phyloP scores from a whole-genome alignment of 2,113 vertebrate species.

The Bostrychus sinensis region DNA sequence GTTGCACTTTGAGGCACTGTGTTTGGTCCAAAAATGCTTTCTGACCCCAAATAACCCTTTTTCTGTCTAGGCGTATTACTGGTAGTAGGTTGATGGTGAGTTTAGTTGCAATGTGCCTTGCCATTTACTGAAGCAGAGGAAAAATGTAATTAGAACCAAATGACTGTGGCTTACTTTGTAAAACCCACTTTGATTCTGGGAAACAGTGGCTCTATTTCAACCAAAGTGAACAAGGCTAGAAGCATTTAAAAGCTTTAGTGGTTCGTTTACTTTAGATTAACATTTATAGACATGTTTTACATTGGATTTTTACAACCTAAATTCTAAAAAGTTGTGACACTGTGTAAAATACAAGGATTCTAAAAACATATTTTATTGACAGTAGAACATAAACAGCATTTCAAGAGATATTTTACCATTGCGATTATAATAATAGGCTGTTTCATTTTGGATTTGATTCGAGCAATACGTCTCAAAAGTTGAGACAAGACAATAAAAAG shows the following conservation, averaged over 20 bases:
- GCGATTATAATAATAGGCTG: too few relatives aligned
- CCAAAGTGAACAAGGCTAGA: constrained; percentile 8
- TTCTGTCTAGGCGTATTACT: neutral
- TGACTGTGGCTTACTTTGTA: constrained; percentile 20
- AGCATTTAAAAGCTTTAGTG: constrained; percentile 2
- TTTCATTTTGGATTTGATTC: too few relatives aligned
- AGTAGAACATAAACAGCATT: too few relatives aligned
- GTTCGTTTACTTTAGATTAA: constrained; percentile 11
- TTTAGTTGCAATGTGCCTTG: constrained; percentile 21
- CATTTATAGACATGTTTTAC: constrained; percentile 2
- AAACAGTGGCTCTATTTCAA: constrained; percentile 31
- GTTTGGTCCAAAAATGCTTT: neutral
- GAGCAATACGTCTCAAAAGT: too few relatives aligned
- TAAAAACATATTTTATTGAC: too few relatives aligned
- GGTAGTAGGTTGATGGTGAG: neutral
- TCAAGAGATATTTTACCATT: too few relatives aligned
- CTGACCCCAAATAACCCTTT: constrained; percentile 1
- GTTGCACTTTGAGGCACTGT: neutral
- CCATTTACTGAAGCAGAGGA: constrained; percentile 18
- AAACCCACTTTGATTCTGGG: constrained; percentile 27
- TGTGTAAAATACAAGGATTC: neutral
- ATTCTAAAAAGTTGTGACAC: neutral
- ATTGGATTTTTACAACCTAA: neutral
- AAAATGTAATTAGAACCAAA: constrained; percentile 31
- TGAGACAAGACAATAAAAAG: too few relatives aligned